Evolutionary conservation across 2,113 vertebrate genomes (phyloP), one percentile per base, ranked within the genome.

Genomic region (Gopherus flavomarginatus): DNA sequence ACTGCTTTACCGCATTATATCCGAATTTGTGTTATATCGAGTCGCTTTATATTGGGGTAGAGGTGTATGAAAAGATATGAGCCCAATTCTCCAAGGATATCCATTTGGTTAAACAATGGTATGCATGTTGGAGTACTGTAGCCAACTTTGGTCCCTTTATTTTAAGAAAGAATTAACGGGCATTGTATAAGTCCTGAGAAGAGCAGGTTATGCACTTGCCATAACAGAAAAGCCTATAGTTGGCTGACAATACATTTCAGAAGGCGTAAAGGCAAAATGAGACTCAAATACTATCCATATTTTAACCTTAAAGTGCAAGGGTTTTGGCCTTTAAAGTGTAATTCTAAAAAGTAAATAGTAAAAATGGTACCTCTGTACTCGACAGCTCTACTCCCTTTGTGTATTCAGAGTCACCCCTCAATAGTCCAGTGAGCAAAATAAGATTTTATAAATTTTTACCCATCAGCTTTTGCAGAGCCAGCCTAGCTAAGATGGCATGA

Each of bases 291-390:
- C 8, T 57, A 2, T 11, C 12, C 1, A 2, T 11, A 72, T 26
- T 47, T 89, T 26, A 69, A 69, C 65, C 35, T n/a, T 69, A 22
- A 69, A n/a, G 16, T 38, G 17, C 16, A 69, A 69, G 65, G 8
- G 31, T 65, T 83, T 88, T 75, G n/a, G 4, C 0, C 0, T 42
- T 93, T 27, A 52, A 69, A 42, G 1, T 86, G 21, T 89, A 62
- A 80, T 85, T 86, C 82, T 81, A 65, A 54, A 79, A 92, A 84
- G 29, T 95, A 87, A 93, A 52, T 84, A 59, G 8, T 86, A 52
- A 84, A 95, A 90, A 10, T 72, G 75, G 26, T 62, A 75, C 59
- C 86, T 96, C 89, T 95, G 72, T 93, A 80, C 24, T 14, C 38
- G 42, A 56, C 6, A 27, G n/a, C 11, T 19, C 81, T 57, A n/a